Conservation (phyloP, 2,113 vertebrate species). For the Plecotus auritus region DNA sequence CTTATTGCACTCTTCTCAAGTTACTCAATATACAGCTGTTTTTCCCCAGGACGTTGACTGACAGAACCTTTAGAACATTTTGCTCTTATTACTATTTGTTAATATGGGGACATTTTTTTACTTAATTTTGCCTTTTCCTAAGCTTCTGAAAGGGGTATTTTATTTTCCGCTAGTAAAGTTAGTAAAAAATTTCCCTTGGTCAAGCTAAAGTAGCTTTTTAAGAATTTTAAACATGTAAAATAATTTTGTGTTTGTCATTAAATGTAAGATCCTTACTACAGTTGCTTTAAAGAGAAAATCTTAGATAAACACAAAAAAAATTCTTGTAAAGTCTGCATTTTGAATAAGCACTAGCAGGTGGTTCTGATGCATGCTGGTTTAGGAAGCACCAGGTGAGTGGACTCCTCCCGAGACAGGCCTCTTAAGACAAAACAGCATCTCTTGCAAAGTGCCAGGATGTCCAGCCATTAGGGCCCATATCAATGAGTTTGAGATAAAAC, state of each 20-base stretch:
- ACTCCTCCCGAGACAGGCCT: not conserved
- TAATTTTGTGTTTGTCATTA: not conserved
- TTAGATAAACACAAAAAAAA: not conserved
- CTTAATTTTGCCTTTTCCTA: not conserved
- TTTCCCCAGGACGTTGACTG: not conserved
- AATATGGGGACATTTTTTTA: not conserved
- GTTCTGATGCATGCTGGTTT: not conserved
- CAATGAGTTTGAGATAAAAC: not conserved
- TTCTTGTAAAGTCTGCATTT: not conserved
- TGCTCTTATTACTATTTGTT: slow-evolving; percentile 1
- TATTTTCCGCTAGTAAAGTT: not conserved
- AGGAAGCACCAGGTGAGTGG: not conserved
- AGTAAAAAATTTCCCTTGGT: not conserved
- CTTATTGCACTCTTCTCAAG: not conserved
- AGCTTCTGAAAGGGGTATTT: not conserved
- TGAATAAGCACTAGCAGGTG: not conserved
- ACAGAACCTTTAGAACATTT: slow-evolving; percentile 8
- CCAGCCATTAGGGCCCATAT: not conserved
- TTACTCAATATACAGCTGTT: not conserved
- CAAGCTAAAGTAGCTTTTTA: not conserved
- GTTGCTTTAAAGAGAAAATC: slow-evolving; percentile 15
- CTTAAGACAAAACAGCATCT: not conserved
- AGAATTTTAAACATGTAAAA: not conserved
- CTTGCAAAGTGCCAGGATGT: not conserved
- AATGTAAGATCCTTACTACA: not conserved